Percentiles rank a stretch among this genome's conserved stretches.
Evolutionary conservation across 2,113 vertebrate species (phyloP).

Genomic region (Elanoides forficatus): DNA sequence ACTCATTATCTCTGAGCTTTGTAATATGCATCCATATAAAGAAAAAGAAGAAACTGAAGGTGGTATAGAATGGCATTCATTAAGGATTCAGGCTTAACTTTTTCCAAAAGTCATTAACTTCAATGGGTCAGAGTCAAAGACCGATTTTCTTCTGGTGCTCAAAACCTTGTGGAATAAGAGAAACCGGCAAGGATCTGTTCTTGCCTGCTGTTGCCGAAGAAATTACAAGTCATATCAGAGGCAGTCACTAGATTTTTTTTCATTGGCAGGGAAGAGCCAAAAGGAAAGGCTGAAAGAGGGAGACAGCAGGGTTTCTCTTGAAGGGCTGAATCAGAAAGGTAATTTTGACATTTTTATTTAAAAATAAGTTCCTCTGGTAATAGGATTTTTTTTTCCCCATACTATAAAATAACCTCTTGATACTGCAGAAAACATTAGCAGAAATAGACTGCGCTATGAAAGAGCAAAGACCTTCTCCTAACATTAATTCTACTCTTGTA

Average conservation of each 20-base stretch:
- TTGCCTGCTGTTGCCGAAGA: neutral
- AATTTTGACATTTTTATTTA: slow-evolving; percentile 40
- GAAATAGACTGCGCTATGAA: neutral
- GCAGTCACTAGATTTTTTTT: neutral
- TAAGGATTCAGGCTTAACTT: neutral
- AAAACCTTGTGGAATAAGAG: neutral
- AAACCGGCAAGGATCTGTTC: neutral
- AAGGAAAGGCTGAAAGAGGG: neutral
- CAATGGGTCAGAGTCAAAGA: neutral
- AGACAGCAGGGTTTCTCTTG: neutral
- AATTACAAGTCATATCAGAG: neutral
- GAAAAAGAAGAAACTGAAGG: neutral
- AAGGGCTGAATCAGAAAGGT: slow-evolving; percentile 9
- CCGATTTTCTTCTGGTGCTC: neutral
- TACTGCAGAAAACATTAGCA: neutral
- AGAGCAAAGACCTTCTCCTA: neutral
- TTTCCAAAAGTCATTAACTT: slow-evolving; percentile 11
- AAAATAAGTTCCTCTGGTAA: slow-evolving; percentile 21
- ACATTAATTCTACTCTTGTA: neutral
- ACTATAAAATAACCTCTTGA: neutral
- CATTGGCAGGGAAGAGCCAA: neutral
- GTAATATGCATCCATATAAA: neutral
- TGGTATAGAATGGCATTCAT: neutral
- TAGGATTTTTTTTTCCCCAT: neutral
- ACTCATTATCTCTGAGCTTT: neutral